phyloP scores from a whole-genome alignment of 2,888 invertebrate species.

The Agrilus cyanescens region DNA sequence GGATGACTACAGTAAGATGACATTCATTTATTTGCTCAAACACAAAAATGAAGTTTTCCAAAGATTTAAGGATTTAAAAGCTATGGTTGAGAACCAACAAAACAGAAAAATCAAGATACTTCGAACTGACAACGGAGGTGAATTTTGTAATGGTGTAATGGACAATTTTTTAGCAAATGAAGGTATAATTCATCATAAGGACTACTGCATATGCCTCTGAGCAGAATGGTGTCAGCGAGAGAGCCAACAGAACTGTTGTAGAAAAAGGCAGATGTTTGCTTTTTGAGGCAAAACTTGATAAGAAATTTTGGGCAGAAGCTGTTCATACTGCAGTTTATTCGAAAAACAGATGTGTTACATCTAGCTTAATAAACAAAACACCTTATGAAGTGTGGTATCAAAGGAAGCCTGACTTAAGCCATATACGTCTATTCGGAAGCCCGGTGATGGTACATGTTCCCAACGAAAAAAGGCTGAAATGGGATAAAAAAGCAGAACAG shows the following conservation, averaged over 20 bases:
- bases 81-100: slow-evolving; percentile 21
- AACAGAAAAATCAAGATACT: slow-evolving; percentile 19
- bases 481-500: too few species aligned
- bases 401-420: background rate
- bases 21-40: too few species aligned
- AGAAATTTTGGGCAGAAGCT: slow-evolving; percentile 16
- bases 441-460: background rate
- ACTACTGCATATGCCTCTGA: slow-evolving; percentile 20
- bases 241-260: slow-evolving; percentile 18
- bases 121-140: slow-evolving; percentile 20
- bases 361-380: background rate
- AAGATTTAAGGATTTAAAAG: slow-evolving; percentile 20
- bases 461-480: too few species aligned
- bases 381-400: too few species aligned
- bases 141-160: slow-evolving; percentile 14
- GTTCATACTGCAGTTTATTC: slow-evolving; percentile 18
- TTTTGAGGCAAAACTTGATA: slow-evolving; percentile 11
- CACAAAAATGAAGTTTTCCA: too few species aligned
- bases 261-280: slow-evolving; percentile 17
- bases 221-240: slow-evolving; percentile 20
- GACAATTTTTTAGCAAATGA: slow-evolving; percentile 13
- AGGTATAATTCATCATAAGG: slow-evolving; percentile 22
- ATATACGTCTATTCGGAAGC: slow-evolving; percentile 9
- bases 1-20: too few species aligned
- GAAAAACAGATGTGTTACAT: slow-evolving; percentile 14